A percentile compares a stretch with the other conserved stretches of the same genome.
These are phyloP conservation scores for Coenobita brevimanus DNA, from an alignment of 1,140 invertebrate species.

Conservation along the genomic window DNA sequence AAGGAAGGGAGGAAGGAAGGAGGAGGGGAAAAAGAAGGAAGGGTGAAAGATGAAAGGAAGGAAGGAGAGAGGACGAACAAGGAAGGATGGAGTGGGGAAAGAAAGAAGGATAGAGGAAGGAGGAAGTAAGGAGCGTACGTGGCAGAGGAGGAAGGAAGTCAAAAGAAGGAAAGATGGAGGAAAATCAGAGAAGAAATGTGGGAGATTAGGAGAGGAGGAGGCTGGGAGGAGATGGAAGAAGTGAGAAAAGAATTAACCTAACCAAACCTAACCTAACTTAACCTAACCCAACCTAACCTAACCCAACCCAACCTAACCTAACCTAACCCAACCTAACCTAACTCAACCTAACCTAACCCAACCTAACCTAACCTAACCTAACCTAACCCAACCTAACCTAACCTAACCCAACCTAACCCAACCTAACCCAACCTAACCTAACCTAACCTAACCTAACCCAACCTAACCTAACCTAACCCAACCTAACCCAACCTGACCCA, in stretches of 20 bases:
- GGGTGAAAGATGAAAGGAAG: no score
- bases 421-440: slow-evolving; percentile 65
- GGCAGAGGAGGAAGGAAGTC: no score
- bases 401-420: slow-evolving; percentile 54
- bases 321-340: neutral
- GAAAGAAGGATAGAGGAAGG: no score
- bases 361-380: neutral
- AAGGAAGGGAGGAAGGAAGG: no score
- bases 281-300: slow-evolving; percentile 56
- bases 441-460: slow-evolving; percentile 54
- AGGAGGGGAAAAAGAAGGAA: no score
- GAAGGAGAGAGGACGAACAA: no score
- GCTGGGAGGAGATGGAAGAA: no score
- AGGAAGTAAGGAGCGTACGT: no score
- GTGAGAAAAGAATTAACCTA: slow-evolving; percentile 67
- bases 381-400: neutral
- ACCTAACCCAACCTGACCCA: slow-evolving; percentile 33
- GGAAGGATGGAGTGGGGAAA: no score
- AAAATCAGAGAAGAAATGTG: no score
- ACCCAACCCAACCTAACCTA: slow-evolving; percentile 50
- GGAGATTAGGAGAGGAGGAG: no score
- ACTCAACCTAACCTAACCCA: neutral
- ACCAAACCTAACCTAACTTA: slow-evolving; percentile 66
- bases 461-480: slow-evolving; percentile 43
- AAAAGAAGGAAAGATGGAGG: no score